Evolutionary conservation across 2,113 vertebrate genomes (phyloP).

Genomic region (Panthera leo): DNA sequence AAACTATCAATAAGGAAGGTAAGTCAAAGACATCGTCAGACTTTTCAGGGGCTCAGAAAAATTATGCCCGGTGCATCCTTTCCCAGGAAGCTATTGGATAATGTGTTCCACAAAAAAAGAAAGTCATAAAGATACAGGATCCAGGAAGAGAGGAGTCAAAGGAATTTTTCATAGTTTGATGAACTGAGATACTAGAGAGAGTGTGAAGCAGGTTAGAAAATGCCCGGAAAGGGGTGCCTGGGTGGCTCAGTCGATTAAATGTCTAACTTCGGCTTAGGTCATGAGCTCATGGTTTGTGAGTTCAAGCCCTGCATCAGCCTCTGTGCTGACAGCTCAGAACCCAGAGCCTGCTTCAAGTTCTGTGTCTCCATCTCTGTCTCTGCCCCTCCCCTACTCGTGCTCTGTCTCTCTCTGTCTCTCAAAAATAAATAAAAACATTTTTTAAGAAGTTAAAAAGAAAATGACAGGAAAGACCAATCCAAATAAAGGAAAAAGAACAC

Average conservation of each 20-base stretch:
- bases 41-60: not conserved
- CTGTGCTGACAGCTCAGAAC: no score
- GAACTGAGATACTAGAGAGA: not conserved
- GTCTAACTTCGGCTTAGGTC: no score
- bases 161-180: not conserved
- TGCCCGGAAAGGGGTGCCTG: no score
- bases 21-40: not conserved
- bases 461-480: not conserved
- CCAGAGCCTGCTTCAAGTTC: no score
- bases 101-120: not conserved
- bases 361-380: no score
- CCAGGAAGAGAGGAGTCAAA: not conserved
- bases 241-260: no score
- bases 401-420: no score
- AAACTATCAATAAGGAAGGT: not conserved
- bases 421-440: no score
- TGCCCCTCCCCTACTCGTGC: no score
- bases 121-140: not conserved
- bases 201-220: not conserved
- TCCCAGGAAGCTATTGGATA: not conserved
- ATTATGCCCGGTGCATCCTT: not conserved
- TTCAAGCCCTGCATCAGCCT: no score
- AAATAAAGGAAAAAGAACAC: not conserved
- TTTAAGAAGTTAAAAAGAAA: not conserved
- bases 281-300: no score